These are phyloP conservation scores for Mus minutoides DNA, from an alignment of 2,797 vertebrate species.

Conservation along the genomic window DNA sequence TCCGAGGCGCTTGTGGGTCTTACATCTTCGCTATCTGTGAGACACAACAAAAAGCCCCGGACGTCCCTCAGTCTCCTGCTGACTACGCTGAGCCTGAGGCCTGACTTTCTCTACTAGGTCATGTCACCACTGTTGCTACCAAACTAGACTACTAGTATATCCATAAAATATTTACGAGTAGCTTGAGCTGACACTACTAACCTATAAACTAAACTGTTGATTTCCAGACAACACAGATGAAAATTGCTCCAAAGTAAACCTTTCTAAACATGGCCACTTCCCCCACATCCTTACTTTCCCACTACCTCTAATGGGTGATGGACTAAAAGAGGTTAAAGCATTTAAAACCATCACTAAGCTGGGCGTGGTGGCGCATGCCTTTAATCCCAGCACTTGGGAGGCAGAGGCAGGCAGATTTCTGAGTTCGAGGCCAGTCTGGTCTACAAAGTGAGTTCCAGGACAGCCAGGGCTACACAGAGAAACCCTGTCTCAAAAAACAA, in stretches of 20 bases:
- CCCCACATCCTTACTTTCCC: not conserved
- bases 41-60: too few relatives aligned
- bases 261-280: not conserved
- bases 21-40: not conserved
- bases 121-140: not conserved
- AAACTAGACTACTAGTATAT: not conserved
- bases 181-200: not conserved
- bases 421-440: not conserved
- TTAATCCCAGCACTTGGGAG: not conserved
- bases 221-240: not conserved
- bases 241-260: too few relatives aligned
- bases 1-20: too few relatives aligned
- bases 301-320: not conserved
- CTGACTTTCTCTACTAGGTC: not conserved
- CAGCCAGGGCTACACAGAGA: not conserved
- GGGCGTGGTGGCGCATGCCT: accelerated
- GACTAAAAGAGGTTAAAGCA: not conserved
- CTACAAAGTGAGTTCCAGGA: not conserved
- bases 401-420: not conserved
- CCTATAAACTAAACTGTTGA: not conserved
- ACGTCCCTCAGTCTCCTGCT: not conserved
- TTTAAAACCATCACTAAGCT: not conserved
- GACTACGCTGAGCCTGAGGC: not conserved
- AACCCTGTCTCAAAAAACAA: not conserved
- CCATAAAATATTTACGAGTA: not conserved